Conservation (phyloP, 2,888 invertebrate genomes). For the Drosophila mimica region DNA sequence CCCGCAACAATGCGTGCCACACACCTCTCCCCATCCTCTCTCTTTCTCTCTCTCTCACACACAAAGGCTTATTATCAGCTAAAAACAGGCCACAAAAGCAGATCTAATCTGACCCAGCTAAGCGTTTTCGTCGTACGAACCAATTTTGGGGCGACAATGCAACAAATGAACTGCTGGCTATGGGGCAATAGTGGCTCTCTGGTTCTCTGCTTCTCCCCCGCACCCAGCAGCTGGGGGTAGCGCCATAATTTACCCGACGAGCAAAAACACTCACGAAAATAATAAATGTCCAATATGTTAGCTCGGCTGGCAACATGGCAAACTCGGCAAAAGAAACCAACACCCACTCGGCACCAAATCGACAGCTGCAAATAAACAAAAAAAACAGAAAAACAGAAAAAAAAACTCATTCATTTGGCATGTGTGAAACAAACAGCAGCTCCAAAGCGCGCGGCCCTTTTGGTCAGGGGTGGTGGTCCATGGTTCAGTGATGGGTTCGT, state of each 20-base stretch:
- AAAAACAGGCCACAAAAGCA: slow-evolving; percentile 36
- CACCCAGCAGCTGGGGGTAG: slow-evolving; percentile 16
- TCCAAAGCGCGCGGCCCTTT: slow-evolving; percentile 22
- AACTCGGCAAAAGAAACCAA: slow-evolving; percentile 62
- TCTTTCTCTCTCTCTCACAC: neutral
- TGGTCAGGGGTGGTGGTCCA: slow-evolving; percentile 6
- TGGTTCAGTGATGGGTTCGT: slow-evolving; percentile 46
- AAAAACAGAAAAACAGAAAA: slow-evolving; percentile 32
- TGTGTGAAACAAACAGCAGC: slow-evolving; percentile 73
- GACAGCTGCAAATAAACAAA: slow-evolving; percentile 49
- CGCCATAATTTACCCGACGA: slow-evolving; percentile 75
- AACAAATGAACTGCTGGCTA: slow-evolving; percentile 54
- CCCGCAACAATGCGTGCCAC: slow-evolving; percentile 44
- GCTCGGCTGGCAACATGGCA: slow-evolving; percentile 67
- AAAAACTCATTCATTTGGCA: slow-evolving; percentile 73
- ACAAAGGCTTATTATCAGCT: slow-evolving; percentile 25
- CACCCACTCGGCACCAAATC: slow-evolving; percentile 54
- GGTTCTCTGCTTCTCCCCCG: neutral
- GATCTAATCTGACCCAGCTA: slow-evolving; percentile 63
- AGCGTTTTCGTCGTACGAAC: slow-evolving; percentile 50
- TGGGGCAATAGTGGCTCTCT: slow-evolving; percentile 6
- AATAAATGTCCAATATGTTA: slow-evolving; percentile 81
- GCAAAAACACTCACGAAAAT: slow-evolving; percentile 80
- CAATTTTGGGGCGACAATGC: slow-evolving; percentile 66
- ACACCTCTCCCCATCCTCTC: neutral